Conservation (phyloP, 2,797 vertebrate species). For the Podarcis siculus region DNA sequence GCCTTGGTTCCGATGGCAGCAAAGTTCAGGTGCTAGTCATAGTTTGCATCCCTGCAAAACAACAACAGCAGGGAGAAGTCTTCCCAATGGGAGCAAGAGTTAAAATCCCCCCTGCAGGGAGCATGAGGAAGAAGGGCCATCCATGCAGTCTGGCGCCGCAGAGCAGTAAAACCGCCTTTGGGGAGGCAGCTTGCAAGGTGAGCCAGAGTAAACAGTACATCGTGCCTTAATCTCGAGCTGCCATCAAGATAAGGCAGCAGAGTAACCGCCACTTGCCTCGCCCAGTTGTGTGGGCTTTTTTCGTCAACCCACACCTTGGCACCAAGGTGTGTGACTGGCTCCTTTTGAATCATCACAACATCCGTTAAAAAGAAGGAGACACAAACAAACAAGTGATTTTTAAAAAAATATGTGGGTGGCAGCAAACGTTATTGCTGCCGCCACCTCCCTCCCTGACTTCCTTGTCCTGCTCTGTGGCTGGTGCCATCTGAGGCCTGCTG, state of each 20-base stretch:
- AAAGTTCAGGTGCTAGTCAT: background rate
- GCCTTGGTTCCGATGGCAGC: background rate
- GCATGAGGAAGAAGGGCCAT: background rate
- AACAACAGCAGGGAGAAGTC: background rate
- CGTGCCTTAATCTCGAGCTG: constrained; percentile 28
- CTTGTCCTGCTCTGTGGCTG: background rate
- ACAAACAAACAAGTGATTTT: accelerated
- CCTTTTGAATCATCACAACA: constrained; percentile 9
- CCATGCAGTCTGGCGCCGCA: background rate
- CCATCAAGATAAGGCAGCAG: constrained; percentile 15
- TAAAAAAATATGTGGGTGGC: background rate
- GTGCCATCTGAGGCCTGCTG: background rate
- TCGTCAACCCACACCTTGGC: background rate
- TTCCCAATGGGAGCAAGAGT: background rate
- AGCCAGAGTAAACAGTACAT: constrained; percentile 21
- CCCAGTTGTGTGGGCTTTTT: constrained; percentile 8
- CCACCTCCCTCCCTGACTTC: background rate
- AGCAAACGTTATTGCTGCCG: background rate
- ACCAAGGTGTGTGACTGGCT: background rate
- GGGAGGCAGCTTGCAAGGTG: background rate
- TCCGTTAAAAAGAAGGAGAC: background rate
- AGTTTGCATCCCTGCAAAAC: background rate
- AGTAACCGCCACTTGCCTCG: constrained; percentile 1
- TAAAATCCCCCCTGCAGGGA: constrained; percentile 13
- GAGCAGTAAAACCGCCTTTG: background rate